Base-by-base conservation (phyloP, 2,888 invertebrate species). In the Opisthograptis luteolata region DNA sequence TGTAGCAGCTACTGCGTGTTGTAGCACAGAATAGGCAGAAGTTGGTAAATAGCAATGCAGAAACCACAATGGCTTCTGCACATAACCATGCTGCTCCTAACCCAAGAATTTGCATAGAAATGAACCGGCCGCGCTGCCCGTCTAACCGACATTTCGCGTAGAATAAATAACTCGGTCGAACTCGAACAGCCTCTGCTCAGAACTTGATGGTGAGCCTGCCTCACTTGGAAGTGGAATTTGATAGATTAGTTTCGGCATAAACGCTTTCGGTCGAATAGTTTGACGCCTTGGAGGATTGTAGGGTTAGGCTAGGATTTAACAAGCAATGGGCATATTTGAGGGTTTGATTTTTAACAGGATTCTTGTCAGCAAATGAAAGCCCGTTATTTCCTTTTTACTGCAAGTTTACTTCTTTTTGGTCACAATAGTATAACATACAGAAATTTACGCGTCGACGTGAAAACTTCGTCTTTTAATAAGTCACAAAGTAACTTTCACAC, bases 81-180 rank as follows among this genome's bases (percentile, higher is more conserved):
- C 36, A 44, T 53, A 49, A 46, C 50, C 49, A 40, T 43, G 50
- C 46, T 44, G 40, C 45, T 42, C 31, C 35, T 30, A 25, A 36
- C 45, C 47, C 35, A 50, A 36, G 64, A 68, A 88, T 88, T 88
- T 87, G 86, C 87, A 88, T 88, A 85, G 81, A 88, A 87, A 89
- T 87, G 78, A 87, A 76, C 78, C 73, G 62, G 69, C 73, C 53
- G 54, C 72, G 63, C 68, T 49, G 54, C 66, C 67, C 74, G 70
- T 68, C 72, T 79, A 76, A 72, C 81, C 78, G 79, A 80, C 78
- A 81, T 82, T 83, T 84, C 81, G 76, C 83, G 79, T 75, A 73
- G 77, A 79, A 79, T 85, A 84, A 81, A 82, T 80, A 84, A 78
- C 52, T 71, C 68, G 63, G 66, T 59, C 56, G 64, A 62, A 48